Conservation (phyloP, 2,888 invertebrate species). For the Oegoconia quadripuncta region DNA sequence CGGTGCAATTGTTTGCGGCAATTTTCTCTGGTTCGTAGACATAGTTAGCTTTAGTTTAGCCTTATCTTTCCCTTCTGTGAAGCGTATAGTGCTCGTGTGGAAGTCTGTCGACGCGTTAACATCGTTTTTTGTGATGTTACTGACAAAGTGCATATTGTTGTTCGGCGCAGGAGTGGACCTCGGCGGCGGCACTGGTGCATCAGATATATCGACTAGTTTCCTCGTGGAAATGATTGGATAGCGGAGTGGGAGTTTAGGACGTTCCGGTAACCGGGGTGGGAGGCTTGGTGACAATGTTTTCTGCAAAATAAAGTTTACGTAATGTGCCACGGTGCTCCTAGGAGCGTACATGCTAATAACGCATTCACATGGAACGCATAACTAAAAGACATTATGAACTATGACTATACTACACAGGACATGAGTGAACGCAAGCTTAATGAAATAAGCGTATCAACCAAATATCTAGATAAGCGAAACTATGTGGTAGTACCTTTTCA, state of each 20-base stretch:
- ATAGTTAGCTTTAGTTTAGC: constrained; percentile 61
- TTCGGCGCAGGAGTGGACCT: constrained; percentile 42
- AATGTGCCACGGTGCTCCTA: constrained; percentile 70
- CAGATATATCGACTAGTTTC: constrained; percentile 64
- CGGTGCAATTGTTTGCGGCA: constrained; percentile 29
- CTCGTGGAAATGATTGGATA: constrained; percentile 70
- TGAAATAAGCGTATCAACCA: constrained; percentile 15
- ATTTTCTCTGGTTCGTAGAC: constrained; percentile 55
- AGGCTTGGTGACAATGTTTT: constrained; percentile 66
- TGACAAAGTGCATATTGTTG: constrained; percentile 57
- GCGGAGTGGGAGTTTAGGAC: constrained; percentile 61
- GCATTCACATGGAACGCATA: constrained; percentile 32
- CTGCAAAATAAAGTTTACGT: constrained; percentile 71
- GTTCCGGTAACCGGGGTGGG: constrained; percentile 71
- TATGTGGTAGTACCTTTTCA: background rate
- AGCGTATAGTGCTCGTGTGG: constrained; percentile 70
- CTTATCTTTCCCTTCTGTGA: constrained; percentile 62
- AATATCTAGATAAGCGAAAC: background rate
- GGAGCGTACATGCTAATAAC: constrained; percentile 52
- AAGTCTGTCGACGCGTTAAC: constrained; percentile 45
- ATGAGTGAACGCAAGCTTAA: constrained; percentile 9
- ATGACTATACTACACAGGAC: constrained; percentile 29
- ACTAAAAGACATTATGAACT: constrained; percentile 26
- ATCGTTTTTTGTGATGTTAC: constrained; percentile 63
- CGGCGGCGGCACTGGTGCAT: constrained; percentile 66